Percentiles rank a stretch among this genome's conserved stretches.
These are phyloP conservation scores for Hydra vulgaris DNA, from an alignment of 30 jellyfish, hydroid and myxozoan species.

Conservation along the genomic window DNA sequence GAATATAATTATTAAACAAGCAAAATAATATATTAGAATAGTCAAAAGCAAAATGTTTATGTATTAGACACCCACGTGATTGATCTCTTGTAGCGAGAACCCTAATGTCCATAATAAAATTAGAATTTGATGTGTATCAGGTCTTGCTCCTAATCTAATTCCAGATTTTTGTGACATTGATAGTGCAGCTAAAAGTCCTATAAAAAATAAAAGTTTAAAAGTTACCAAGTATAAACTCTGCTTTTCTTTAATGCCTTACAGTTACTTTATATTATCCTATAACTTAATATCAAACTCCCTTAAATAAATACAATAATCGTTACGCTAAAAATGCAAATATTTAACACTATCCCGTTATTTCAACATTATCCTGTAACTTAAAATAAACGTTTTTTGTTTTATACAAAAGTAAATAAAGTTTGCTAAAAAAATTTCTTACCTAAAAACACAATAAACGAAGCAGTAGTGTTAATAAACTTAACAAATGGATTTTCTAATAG, in stretches of 20 bases:
- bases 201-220: not conserved
- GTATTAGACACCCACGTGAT: constrained; percentile 64
- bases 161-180: constrained; percentile 58
- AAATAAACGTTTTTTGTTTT: no score
- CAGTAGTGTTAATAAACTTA: constrained; percentile 67
- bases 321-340: no score
- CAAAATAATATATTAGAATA: no score
- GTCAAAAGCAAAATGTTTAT: no score
- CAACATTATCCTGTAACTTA: no score
- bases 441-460: constrained; percentile 58
- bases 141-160: constrained; percentile 48
- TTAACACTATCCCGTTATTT: no score
- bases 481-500: constrained; percentile 48
- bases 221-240: not conserved
- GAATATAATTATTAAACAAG: no score
- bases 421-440: constrained; percentile 33
- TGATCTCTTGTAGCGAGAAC: constrained; percentile 51
- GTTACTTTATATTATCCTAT: no score
- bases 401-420: no score
- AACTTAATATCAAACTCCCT: no score
- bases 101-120: constrained; percentile 66
- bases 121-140: constrained; percentile 38
- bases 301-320: no score
- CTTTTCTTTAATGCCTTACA: no score
- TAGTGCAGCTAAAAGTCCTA: constrained; percentile 55